Conservation (phyloP, 1,140 invertebrate species). For the Eurosta solidaginis region DNA sequence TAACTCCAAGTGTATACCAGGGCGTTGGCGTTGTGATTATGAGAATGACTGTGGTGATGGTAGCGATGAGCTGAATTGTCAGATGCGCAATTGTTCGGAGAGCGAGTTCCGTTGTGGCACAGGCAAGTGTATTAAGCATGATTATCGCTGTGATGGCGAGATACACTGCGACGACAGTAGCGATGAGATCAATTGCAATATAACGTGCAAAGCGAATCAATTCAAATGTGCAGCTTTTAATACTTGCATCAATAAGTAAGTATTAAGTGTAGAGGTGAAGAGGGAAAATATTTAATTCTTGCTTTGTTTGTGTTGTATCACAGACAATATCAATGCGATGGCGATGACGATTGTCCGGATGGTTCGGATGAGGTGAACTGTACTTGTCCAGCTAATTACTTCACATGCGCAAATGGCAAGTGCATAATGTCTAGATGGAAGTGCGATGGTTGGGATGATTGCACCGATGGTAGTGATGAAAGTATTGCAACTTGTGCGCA, state of each 20-base stretch:
- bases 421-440: conserved; percentile 89
- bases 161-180: conserved; percentile 74
- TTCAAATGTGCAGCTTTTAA: conserved; percentile 65
- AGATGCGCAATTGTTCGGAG: conserved; percentile 72
- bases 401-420: conserved; percentile 89
- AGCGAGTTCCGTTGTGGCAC: conserved; percentile 73
- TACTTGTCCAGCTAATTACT: conserved; percentile 89
- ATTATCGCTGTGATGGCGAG: conserved; percentile 70
- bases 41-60: conserved; percentile 80
- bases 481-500: conserved; percentile 75
- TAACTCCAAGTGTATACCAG: conserved; percentile 67
- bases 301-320: neutral
- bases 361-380: conserved; percentile 84
- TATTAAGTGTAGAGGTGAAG: too few relatives aligned
- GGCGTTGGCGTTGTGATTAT: conserved; percentile 80
- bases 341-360: conserved; percentile 92
- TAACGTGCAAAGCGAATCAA: conserved; percentile 54
- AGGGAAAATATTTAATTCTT: neutral
- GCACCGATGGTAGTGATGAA: conserved; percentile 86
- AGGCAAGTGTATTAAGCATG: conserved; percentile 70
- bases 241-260: conserved; percentile 70
- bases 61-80: conserved; percentile 73
- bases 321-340: conserved; percentile 54
- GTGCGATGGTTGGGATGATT: conserved; percentile 75
- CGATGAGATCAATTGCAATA: conserved; percentile 69